A percentile compares a stretch with the other conserved stretches of the same genome.
phyloP scores from a whole-genome alignment of 2,888 invertebrate species.

The Agrochola litura region DNA sequence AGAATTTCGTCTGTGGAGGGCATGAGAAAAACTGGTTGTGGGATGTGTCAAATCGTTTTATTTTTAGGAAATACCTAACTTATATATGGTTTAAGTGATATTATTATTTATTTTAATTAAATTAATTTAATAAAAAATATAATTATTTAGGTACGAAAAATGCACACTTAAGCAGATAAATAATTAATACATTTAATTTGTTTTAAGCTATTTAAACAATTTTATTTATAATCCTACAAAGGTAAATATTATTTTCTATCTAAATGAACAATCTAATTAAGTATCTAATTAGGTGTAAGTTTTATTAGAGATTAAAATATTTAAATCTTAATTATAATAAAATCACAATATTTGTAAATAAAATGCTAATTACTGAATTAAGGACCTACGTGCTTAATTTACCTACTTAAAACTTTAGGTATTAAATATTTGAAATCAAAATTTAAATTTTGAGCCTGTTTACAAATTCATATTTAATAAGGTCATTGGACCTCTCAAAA shows the following conservation, averaged over 20 bases:
- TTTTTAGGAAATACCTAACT: not conserved
- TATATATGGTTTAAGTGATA: not conserved
- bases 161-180: not conserved
- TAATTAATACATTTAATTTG: not conserved
- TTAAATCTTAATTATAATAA: not conserved
- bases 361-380: not conserved
- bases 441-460: conserved; percentile 4
- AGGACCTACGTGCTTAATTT: no score
- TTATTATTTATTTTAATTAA: not conserved
- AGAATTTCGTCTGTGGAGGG: conserved; percentile 33
- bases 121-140: not conserved
- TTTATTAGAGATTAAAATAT: not conserved
- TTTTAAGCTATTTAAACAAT: not conserved
- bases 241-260: not conserved
- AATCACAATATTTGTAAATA: not conserved
- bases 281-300: not conserved
- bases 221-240: not conserved
- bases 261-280: not conserved
- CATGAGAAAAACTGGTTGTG: conserved; percentile 42
- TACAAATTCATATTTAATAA: not conserved
- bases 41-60: conserved; percentile 13
- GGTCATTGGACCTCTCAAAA: not conserved
- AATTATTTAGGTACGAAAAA: not conserved
- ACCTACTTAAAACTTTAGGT: not conserved
- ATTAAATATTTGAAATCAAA: no score